These are phyloP conservation scores for Eulemur mongoz DNA, from an alignment of 2,797 vertebrate species.

Conservation along the genomic window DNA sequence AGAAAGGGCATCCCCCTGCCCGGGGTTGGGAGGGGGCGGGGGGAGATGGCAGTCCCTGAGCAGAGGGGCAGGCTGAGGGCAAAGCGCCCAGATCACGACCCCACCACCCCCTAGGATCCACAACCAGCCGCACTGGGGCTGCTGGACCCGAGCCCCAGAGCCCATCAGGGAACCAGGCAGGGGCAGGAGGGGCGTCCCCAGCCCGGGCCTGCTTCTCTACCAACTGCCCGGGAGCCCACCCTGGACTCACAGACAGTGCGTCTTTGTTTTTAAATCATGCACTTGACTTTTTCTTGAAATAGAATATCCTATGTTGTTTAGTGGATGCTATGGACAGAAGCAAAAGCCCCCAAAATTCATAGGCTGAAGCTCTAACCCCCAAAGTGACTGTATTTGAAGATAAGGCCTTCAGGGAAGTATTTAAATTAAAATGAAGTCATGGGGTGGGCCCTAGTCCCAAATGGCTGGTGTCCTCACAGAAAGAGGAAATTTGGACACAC, in stretches of 20 bases:
- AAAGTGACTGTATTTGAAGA: neutral
- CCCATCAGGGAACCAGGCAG: neutral
- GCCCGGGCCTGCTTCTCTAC: neutral
- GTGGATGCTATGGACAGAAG: no score
- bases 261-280: neutral
- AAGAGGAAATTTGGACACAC: neutral
- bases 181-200: accelerated
- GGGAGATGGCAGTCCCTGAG: neutral
- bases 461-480: neutral
- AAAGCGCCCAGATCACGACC: neutral
- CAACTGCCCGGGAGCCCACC: no score
- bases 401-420: neutral
- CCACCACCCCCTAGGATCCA: neutral
- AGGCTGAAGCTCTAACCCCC: neutral
- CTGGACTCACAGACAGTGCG: neutral
- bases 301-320: neutral
- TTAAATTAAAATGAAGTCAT: neutral
- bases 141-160: neutral
- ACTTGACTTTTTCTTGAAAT: neutral
- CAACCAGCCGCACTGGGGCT: neutral
- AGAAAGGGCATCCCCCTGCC: neutral
- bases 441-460: neutral
- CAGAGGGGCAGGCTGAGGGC: neutral
- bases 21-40: no score
- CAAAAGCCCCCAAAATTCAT: neutral